These are phyloP conservation scores for Seriola rivoliana DNA, from an alignment of 2,113 vertebrate genomes.

Conservation along the genomic window DNA sequence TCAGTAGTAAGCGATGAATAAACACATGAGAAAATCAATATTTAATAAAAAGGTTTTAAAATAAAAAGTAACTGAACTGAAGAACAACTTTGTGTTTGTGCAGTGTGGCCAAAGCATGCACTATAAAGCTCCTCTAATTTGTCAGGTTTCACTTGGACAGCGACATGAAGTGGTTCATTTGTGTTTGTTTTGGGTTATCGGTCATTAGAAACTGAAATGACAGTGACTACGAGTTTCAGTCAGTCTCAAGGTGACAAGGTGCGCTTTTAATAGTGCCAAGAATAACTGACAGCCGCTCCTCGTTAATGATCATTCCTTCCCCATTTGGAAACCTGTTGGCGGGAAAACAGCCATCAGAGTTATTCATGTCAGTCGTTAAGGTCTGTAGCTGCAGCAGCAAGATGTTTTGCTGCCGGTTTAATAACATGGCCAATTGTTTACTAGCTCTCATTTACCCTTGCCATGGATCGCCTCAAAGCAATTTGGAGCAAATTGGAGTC, in stretches of 20 bases:
- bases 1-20: constrained; percentile 69
- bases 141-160: neutral
- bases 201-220: constrained; percentile 15
- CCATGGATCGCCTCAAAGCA: constrained; percentile 49
- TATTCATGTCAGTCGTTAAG: constrained; percentile 65
- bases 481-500: constrained; percentile 59
- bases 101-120: constrained; percentile 25
- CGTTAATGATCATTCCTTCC: constrained; percentile 41
- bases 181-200: constrained; percentile 14
- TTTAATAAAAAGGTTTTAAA: constrained; percentile 50
- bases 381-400: constrained; percentile 38
- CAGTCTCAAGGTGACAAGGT: constrained; percentile 13
- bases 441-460: constrained; percentile 48
- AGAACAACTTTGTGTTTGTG: neutral
- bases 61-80: constrained; percentile 20
- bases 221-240: constrained; percentile 1
- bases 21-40: constrained; percentile 59
- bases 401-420: constrained; percentile 43
- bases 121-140: neutral
- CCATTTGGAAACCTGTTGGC: constrained; percentile 49
- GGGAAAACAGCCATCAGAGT: constrained; percentile 65
- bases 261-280: constrained; percentile 13
- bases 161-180: neutral
- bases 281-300: constrained; percentile 57
- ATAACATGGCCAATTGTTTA: constrained; percentile 55